Conservation (phyloP, 2,797 vertebrate species). For the Tokudaia tokunoshimensis region DNA sequence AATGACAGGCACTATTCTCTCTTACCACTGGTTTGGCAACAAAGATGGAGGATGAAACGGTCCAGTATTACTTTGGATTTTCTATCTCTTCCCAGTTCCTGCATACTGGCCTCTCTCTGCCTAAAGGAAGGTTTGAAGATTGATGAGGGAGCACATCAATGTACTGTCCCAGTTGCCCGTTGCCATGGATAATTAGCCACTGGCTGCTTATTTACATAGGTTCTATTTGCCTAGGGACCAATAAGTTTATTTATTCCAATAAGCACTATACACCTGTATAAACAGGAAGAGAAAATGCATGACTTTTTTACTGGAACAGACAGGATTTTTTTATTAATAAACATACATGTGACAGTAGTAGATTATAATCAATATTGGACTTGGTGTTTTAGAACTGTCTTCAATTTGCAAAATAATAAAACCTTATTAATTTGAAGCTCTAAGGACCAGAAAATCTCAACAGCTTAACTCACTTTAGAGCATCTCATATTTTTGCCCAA, state of each 20-base stretch:
- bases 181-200: conserved; percentile 78
- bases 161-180: conserved; percentile 21
- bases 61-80: background rate
- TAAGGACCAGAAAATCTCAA: conserved; percentile 60
- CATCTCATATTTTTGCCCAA: conserved; percentile 68
- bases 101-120: background rate
- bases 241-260: conserved; percentile 71
- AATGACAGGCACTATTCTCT: background rate
- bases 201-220: conserved; percentile 75
- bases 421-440: conserved; percentile 74
- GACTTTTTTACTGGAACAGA: conserved; percentile 61
- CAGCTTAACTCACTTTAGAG: conserved; percentile 70
- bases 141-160: background rate
- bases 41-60: background rate
- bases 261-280: conserved; percentile 58
- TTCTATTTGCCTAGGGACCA: conserved; percentile 66
- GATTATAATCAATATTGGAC: conserved; percentile 66
- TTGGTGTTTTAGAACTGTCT: conserved; percentile 72
- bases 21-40: background rate
- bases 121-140: conserved; percentile 34
- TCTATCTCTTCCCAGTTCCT: background rate
- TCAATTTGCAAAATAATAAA: conserved; percentile 76
- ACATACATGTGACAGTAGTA: conserved; percentile 58
- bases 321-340: conserved; percentile 76
- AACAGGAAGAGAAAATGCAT: conserved; percentile 49